Base-by-base conservation (phyloP, 2,888 invertebrate species). In the Sturmia bella region DNA sequence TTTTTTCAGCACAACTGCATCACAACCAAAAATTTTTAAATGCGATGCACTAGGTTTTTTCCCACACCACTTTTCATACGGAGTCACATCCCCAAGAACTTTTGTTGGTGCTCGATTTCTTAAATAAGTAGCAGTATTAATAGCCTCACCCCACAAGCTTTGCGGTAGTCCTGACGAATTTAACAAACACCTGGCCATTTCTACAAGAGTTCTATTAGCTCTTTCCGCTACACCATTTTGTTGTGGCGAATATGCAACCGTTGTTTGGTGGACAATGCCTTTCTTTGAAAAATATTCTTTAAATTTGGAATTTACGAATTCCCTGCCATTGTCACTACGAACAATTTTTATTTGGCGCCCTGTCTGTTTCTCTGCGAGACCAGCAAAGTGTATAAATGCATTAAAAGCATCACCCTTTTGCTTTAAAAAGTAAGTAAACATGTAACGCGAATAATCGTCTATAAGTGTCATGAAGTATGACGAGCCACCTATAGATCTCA, bases 361-460 rank as follows among this genome's bases (percentile, higher is more conserved):
- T 21, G 45, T 75, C 69, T 59, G 68, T 59, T 27, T 76, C 68
- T 69, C 68, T 59, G 76, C 68, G 32, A 43, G 15, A 52, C 27
- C 61, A 69, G 61, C 19, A 76, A 76, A 77, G 48, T 61, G 37
- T 12, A 1, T 54, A 17, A 69, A 77, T 27, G 75, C 75, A 15
- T 68, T 57, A 52, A 68, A 68, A n/a, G 70, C 77, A 57, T 77
- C 76, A 54, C 61, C 21, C 45, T 77, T 69, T 1, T 37, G 15
- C 69, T 77, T 69, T 4, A 76, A 15, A 19, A 77, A 77, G 48
- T 69, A 63, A 3, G 63, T 69, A 17, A 19, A 61, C 3, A 61
- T 61, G 9, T 69, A 76, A 0, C 69, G 50, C 0, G 57, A 48
- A 19, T 52, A 66, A 19, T 76, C 69, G 37, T 76, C 75, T n/a